phyloP scores from a whole-genome alignment of 2,797 vertebrate species.

The Scleropages formosus region DNA sequence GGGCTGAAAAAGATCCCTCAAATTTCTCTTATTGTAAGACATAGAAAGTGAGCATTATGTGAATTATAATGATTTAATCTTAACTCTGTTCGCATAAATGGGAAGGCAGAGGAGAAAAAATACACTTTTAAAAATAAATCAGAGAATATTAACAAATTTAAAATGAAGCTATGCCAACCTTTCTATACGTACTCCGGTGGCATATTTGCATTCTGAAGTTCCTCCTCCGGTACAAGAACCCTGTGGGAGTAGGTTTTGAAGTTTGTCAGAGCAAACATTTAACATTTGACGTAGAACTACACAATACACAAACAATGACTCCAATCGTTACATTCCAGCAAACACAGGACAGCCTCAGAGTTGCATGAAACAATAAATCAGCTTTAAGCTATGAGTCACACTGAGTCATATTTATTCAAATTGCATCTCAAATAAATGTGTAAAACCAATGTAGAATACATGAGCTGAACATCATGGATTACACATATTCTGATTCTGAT shows the following conservation, averaged over 20 bases:
- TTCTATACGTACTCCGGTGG: no score
- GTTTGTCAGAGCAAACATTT: constrained; percentile 11
- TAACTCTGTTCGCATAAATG: no score
- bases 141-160: no score
- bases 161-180: no score
- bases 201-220: no score
- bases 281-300: constrained; percentile 1
- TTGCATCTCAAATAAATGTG: not conserved
- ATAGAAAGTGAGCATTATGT: no score
- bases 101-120: no score
- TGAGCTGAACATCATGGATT: no score
- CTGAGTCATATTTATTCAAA: constrained; percentile 6
- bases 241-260: constrained; percentile 16
- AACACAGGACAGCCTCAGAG: not conserved
- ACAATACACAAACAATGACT: constrained; percentile 5
- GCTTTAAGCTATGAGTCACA: not conserved
- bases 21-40: not conserved
- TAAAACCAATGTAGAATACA: not conserved
- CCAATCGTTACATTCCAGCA: constrained; percentile 2
- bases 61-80: no score
- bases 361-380: no score
- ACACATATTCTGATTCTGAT: no score
- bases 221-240: not conserved
- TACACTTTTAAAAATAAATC: no score
- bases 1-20: not conserved